A percentile compares a stretch with the other conserved stretches of the same genome.
phyloP scores from a whole-genome alignment of 30 jellyfish, hydroid and myxozoan genomes.

The Aurelia aurita complex sp. Pacific region DNA sequence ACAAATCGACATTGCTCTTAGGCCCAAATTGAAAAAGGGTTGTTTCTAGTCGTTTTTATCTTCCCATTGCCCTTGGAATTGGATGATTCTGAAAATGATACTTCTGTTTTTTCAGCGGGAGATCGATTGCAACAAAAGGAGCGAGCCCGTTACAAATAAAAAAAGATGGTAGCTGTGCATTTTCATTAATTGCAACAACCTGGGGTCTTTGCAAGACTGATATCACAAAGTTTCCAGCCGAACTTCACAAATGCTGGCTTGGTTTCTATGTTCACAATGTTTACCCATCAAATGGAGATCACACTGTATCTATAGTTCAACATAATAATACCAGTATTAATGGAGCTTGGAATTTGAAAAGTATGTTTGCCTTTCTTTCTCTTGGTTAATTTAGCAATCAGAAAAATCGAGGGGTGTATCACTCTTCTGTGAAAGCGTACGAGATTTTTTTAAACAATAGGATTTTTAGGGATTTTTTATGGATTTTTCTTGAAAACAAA shows the following conservation, averaged over 20 bases:
- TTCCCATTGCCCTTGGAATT: too few species aligned
- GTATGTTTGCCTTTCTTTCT: not conserved
- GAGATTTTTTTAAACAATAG: too few species aligned
- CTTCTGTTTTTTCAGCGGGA: not conserved
- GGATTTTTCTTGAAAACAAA: too few species aligned
- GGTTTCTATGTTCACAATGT: constrained; percentile 7
- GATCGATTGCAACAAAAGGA: not conserved
- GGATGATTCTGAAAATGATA: too few species aligned
- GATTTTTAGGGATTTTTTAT: too few species aligned
- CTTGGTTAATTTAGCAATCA: not conserved
- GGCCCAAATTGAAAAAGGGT: too few species aligned
- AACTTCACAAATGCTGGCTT: constrained; percentile 19
- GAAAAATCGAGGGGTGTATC: too few species aligned
- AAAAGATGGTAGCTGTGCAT: constrained; percentile 28
- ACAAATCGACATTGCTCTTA: too few species aligned
- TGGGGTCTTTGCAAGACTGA: not conserved
- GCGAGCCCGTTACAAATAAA: not conserved
- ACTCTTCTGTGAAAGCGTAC: too few species aligned
- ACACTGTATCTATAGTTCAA: not conserved
- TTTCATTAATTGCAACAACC: not conserved
- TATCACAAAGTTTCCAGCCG: constrained; percentile 20
- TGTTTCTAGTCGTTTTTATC: too few species aligned
- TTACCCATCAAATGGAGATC: not conserved
- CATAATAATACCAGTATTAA: not conserved
- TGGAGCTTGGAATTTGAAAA: constrained; percentile 28